Evolutionary conservation across 2,888 invertebrate genomes (phyloP), one percentile per base, ranked within the genome.

Genomic region (Anoplius nigerrimus): DNA sequence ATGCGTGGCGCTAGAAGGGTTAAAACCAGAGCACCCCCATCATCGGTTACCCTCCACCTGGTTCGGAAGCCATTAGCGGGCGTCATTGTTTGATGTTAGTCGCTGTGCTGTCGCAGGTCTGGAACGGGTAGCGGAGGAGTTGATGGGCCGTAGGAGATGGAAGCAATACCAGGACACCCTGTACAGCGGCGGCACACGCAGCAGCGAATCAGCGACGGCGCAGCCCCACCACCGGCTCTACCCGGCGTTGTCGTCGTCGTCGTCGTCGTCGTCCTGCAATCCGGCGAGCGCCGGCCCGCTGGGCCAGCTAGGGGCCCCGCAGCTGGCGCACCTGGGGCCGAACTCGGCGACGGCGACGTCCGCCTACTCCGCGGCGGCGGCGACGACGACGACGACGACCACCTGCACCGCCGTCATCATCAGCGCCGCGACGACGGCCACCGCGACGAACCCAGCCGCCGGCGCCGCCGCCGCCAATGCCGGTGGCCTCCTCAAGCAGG

Each of bases 101-200:
- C 82, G 75, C 76, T 84, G 78, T 86, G 80, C 78, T 85, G 85
- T 92, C 89, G 64, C 90, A 96, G 96, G 96, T 93, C 93, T 96
- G 95, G 96, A 96, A 95, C 94, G 95, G 92, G 95, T 96, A 92
- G 96, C 96, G 92, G 96, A 96, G 92, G 96, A 96, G 95, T 95
- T 96, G 93, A 96, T 96, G 96, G 96, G 96, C 92, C 95, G 95
- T 92, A 94, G 95, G 94, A 95, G 94, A 96, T 96, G 96, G 96
- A 95, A 95, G 93, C 93, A 95, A 92, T 96, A 95, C 91, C 96
- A 95, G 93, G 95, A 96, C 92, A 90, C 90, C 88, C 89, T 90
- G 89, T 90, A 90, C 89, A 91, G 86, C 87, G 87, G 87, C 85
- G 81, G 81, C 82, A 86, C 83, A 83, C 88, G 85, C 87, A 87